Evolutionary conservation across 2,888 invertebrate species (phyloP), one percentile per base, ranked within the genome.

Genomic region (Pedicia rivosa): DNA sequence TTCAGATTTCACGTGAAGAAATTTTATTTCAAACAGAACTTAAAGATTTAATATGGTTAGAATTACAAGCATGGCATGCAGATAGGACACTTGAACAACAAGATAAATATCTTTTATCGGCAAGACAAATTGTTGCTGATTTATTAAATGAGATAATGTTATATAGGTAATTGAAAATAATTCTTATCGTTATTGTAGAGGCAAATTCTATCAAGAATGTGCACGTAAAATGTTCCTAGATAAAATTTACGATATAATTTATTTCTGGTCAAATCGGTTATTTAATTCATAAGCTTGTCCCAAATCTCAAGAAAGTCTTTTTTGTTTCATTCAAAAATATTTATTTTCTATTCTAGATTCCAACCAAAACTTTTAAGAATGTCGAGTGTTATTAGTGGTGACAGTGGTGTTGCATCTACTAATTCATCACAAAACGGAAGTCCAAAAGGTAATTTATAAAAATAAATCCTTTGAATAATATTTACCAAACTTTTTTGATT

Each of bases 1-100:
- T 63, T 4, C 62, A 81, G 74, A 70, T 81, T 52, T 84, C 84
- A 47, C 73, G 76, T 44, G 88, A 91, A 56, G 87, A 90, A 54
- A 75, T 81, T 42, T 66, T 81, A 29, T 90, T 84, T 82, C 86
- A 87, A 59, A 86, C 80, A 47, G 82, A 86, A 63, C 62, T 86
- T 35, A 86, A 86, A 59, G 90, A 91, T 62, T 67, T 87, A 46
- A 81, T 91, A 47, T 92, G 91, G 91, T 59, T 91, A 47, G 90
- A 90, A 63, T 63, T 92, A 42, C 83, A 84, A 59, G 90, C 90
- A 1, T 77, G 75, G 66, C 70, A 81, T 45, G 80, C 82, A 0
- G 81, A 81, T 44, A 68, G 82, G 32, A 72, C 73, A 2, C 68
- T 77, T 13, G 69, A 74, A 36, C 80, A 81, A 48, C 84, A 87